Evolutionary conservation across 2,888 invertebrate genomes (phyloP).

Genomic region (Epicampocera succincta): DNA sequence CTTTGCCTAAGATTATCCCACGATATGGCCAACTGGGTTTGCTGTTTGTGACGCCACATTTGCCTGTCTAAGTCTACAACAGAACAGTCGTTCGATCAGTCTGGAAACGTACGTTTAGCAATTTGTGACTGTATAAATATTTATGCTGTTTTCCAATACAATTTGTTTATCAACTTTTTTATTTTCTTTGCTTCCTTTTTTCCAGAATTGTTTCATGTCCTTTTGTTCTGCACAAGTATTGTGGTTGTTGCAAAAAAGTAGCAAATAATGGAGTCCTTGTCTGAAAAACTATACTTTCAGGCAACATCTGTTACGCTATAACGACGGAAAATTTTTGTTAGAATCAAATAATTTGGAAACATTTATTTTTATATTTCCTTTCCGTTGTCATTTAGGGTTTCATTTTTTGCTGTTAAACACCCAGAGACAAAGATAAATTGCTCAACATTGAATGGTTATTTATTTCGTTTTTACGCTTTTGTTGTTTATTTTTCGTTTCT

Average conservation of each 20-base stretch:
- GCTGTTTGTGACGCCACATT: neutral
- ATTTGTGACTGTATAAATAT: constrained; percentile 58
- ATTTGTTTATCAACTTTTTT: constrained; percentile 65
- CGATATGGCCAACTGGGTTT: too few relatives aligned
- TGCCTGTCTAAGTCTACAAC: constrained; percentile 11
- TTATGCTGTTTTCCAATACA: constrained; percentile 67
- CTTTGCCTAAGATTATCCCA: too few relatives aligned
- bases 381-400: constrained; percentile 39
- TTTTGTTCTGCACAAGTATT: constrained; percentile 10
- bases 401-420: constrained; percentile 32
- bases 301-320: constrained; percentile 72
- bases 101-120: neutral
- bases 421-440: constrained; percentile 71
- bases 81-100: constrained; percentile 57
- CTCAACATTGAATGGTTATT: constrained; percentile 70
- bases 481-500: neutral
- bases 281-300: constrained; percentile 56
- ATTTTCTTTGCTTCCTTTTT: constrained; percentile 11
- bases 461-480: constrained; percentile 48
- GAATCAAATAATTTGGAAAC: constrained; percentile 39
- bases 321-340: constrained; percentile 68
- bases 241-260: constrained; percentile 19
- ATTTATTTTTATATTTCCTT: constrained; percentile 36
- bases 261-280: neutral
- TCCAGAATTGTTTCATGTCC: constrained; percentile 6